phyloP scores from a whole-genome alignment of 2,888 invertebrate species.

The Eristalis pertinax region DNA sequence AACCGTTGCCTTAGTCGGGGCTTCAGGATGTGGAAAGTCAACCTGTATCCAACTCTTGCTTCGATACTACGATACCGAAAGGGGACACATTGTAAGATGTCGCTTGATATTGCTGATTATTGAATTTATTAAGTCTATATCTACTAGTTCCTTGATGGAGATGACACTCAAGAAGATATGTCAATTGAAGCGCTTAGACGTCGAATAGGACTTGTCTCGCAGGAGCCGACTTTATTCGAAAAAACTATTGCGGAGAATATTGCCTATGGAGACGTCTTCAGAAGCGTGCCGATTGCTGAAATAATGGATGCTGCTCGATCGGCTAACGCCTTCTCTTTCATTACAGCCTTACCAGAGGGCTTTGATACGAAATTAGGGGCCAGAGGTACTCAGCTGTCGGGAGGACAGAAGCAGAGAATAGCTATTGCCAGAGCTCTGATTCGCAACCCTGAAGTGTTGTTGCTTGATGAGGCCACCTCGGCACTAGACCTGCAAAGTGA shows the following conservation, averaged over 20 bases:
- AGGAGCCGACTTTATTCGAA: constrained; percentile 91
- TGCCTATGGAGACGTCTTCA: constrained; percentile 89
- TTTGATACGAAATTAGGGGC: constrained; percentile 88
- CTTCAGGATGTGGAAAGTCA: constrained; percentile 91
- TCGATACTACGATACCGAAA: constrained; percentile 89
- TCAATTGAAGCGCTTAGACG: constrained; percentile 85
- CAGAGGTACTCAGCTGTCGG: constrained; percentile 88
- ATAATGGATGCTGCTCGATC: constrained; percentile 87
- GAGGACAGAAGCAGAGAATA: constrained; percentile 92
- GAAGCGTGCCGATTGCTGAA: constrained; percentile 85
- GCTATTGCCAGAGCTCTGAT: constrained; percentile 89
- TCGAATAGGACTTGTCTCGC: constrained; percentile 90
- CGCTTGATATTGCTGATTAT: background rate
- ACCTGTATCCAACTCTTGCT: constrained; percentile 90
- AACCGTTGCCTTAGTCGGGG: constrained; percentile 88
- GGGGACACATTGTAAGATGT: constrained; percentile 82
- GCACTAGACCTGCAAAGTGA: constrained; percentile 88
- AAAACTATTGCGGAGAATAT: constrained; percentile 90
- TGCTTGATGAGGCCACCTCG: constrained; percentile 88
- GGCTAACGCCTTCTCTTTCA: constrained; percentile 89
- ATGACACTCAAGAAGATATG: constrained; percentile 88
- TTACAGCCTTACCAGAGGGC: constrained; percentile 87
- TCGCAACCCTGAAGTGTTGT: constrained; percentile 85
- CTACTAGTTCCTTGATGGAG: constrained; percentile 85
- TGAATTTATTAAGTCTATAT: background rate